A percentile compares a stretch with the other conserved stretches of the same genome.
Evolutionary conservation across 2,888 invertebrate species (phyloP).

Genomic region (Scaptodrosophila latifasciaeformis): DNA sequence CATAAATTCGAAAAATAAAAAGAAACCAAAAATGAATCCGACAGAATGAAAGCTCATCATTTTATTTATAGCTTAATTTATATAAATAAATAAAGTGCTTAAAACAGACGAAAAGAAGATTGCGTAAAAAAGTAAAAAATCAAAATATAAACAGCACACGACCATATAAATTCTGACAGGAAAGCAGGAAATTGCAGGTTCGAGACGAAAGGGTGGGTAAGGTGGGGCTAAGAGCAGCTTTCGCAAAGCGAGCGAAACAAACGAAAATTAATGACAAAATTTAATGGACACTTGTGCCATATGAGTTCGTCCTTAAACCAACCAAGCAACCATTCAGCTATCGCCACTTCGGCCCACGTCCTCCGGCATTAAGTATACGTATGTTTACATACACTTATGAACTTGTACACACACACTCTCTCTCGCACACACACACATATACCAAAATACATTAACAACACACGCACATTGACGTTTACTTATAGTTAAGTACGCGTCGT

Average conservation of each 20-base stretch:
- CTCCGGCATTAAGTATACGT: constrained; percentile 17
- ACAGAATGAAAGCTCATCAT: not conserved
- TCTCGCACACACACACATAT: not conserved
- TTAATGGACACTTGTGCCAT: constrained; percentile 57
- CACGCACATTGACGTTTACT: constrained; percentile 32
- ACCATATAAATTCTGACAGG: constrained; percentile 3
- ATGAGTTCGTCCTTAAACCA: not conserved
- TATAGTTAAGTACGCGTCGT: constrained; percentile 42
- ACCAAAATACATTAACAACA: constrained; percentile 20
- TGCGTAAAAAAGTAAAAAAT: constrained; percentile 15
- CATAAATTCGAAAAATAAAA: constrained; percentile 15
- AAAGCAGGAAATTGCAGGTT: constrained; percentile 3
- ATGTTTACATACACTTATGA: constrained; percentile 57
- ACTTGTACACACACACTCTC: constrained; percentile 16
- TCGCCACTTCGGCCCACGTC: not conserved
- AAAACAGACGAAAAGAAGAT: no score
- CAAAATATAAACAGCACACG: constrained; percentile 18
- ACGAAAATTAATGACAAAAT: constrained; percentile 48
- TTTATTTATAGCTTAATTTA: constrained; percentile 31
- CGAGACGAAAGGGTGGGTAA: not conserved
- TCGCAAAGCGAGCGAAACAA: constrained; percentile 13
- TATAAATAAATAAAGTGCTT: constrained; percentile 27
- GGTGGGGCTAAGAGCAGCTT: no score
- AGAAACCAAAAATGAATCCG: not conserved
- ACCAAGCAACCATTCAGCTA: constrained; percentile 20